Evolutionary conservation across 2,113 vertebrate species (phyloP).

Genomic region (Gymnocephalus cernua): DNA sequence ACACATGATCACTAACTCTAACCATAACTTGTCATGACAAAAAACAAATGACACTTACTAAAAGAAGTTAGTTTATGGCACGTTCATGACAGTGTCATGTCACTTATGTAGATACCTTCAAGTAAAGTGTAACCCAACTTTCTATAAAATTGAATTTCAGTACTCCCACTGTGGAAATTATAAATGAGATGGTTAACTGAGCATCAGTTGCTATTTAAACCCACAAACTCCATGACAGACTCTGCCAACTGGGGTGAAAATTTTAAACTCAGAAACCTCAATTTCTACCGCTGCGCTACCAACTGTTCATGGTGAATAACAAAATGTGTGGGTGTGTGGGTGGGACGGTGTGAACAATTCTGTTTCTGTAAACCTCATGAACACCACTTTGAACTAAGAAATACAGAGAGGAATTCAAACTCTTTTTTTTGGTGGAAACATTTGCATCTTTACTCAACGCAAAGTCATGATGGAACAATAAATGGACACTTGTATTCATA

Average conservation of each 20-base stretch:
- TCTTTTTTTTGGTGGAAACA: background rate
- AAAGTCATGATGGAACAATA: background rate
- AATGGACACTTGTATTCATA: background rate
- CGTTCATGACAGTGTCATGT: too few species aligned
- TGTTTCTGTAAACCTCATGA: constrained; percentile 52
- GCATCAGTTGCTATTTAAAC: constrained; percentile 45
- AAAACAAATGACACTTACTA: too few species aligned
- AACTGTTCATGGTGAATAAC: constrained; percentile 67
- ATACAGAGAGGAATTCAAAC: constrained; percentile 2
- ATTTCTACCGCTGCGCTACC: constrained; percentile 57
- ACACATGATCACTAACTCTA: too few species aligned
- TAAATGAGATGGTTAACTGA: constrained; percentile 11
- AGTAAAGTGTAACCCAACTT: too few species aligned
- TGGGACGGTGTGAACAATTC: constrained; percentile 52
- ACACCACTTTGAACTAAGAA: constrained; percentile 30
- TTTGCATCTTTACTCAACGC: constrained; percentile 21
- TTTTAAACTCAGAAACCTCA: constrained; percentile 34
- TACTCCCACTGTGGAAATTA: background rate
- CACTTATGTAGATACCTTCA: too few species aligned
- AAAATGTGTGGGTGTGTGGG: constrained; percentile 61
- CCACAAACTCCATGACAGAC: constrained; percentile 28
- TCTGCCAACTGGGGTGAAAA: constrained; percentile 55
- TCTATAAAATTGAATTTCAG: background rate
- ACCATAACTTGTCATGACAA: too few species aligned
- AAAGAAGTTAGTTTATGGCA: too few species aligned